A percentile compares a stretch with the other conserved stretches of the same genome.
Evolutionary conservation across 2,888 invertebrate species (phyloP).

Genomic region (Apeira syringaria): DNA sequence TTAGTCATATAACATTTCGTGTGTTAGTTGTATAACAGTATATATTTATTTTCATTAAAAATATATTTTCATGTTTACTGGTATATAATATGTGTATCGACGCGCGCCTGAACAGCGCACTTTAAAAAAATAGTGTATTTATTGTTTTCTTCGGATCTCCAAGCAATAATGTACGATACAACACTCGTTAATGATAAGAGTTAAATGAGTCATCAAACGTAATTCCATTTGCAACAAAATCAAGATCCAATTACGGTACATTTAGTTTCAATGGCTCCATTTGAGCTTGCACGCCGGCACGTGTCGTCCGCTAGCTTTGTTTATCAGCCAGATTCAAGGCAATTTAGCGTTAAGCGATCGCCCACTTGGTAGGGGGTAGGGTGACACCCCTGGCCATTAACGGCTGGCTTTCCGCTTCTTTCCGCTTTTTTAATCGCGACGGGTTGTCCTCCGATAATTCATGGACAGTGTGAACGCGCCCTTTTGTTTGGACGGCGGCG

Average conservation of each 20-base stretch:
- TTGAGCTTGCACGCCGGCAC: constrained; percentile 53
- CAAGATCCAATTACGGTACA: constrained; percentile 76
- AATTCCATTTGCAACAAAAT: constrained; percentile 54
- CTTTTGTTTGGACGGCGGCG: constrained; percentile 39
- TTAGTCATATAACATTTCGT: too few species aligned
- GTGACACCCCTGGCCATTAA: constrained; percentile 53
- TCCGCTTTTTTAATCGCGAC: constrained; percentile 59
- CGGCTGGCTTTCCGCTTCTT: constrained; percentile 38
- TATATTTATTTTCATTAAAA: too few species aligned
- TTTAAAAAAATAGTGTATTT: too few species aligned
- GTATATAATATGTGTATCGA: too few species aligned
- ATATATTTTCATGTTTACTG: too few species aligned
- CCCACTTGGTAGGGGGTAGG: constrained; percentile 42
- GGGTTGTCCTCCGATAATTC: constrained; percentile 53
- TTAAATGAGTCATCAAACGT: constrained; percentile 44
- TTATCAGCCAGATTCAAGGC: constrained; percentile 68
- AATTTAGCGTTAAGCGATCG: constrained; percentile 75
- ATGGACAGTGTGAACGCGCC: constrained; percentile 56
- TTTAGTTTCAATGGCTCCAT: constrained; percentile 64
- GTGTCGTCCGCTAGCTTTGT: constrained; percentile 65
- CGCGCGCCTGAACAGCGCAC: too few species aligned
- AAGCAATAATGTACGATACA: too few species aligned
- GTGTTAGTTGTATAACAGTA: too few species aligned
- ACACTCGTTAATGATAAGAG: too few species aligned
- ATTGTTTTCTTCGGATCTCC: too few species aligned